Percentiles rank a stretch among this genome's conserved stretches.
These are phyloP conservation scores for Neopelma chrysocephalum DNA, from an alignment of 2,797 vertebrate species.

Conservation along the genomic window DNA sequence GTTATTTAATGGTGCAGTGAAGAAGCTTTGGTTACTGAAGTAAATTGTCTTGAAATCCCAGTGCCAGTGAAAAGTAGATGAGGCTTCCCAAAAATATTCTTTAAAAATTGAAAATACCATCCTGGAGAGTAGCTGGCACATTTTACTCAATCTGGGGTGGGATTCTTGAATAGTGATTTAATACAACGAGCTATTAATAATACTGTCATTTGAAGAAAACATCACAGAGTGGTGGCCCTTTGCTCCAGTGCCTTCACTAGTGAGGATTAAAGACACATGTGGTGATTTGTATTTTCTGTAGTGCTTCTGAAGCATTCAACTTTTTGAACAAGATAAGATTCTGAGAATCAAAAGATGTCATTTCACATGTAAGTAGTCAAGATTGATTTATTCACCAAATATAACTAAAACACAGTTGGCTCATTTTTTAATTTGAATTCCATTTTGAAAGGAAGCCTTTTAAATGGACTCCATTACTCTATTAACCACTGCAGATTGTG, in stretches of 20 bases:
- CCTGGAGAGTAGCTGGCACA: neutral
- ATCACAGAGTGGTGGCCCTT: neutral
- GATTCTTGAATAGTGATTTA: neutral
- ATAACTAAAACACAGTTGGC: neutral
- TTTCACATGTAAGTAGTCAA: neutral
- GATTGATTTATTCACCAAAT: neutral
- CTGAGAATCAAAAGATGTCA: neutral
- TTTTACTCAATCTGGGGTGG: neutral
- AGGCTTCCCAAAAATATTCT: neutral
- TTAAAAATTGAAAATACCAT: neutral
- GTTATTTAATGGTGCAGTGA: neutral
- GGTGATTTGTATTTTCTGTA: neutral
- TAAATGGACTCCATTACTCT: neutral
- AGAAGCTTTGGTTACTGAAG: neutral
- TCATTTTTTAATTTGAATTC: neutral
- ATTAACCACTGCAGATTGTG: neutral
- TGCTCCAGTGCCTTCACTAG: neutral
- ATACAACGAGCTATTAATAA: neutral
- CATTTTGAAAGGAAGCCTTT: conserved; percentile 10
- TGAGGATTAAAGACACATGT: neutral
- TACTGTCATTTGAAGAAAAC: neutral
- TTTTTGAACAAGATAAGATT: neutral
- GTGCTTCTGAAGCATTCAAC: neutral
- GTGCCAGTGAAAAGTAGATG: neutral
- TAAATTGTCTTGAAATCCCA: neutral